phyloP scores from a whole-genome alignment of 2,888 invertebrate genomes.

The Drepanosiphum platanoidis region DNA sequence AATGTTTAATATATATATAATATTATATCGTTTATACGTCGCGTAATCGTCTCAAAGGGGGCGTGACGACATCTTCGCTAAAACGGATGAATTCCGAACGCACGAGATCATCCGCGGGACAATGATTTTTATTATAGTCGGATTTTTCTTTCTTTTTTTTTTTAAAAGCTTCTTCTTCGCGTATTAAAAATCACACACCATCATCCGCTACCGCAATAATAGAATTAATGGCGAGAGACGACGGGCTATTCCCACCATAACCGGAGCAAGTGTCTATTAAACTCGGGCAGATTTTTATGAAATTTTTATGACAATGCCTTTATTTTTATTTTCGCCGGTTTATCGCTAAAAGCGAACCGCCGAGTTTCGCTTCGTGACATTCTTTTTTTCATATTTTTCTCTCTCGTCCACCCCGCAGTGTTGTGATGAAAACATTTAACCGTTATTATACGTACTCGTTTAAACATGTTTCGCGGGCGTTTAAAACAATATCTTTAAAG shows the following conservation, averaged over 20 bases:
- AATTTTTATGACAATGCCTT: slow-evolving; percentile 52
- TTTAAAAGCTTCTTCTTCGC: slow-evolving; percentile 54
- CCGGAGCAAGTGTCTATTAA: slow-evolving; percentile 41
- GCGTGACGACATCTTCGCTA: slow-evolving; percentile 18
- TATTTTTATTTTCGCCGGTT: slow-evolving; percentile 13
- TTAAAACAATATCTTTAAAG: slow-evolving; percentile 24
- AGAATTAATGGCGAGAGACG: slow-evolving; percentile 55
- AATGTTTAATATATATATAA: background rate
- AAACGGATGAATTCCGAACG: slow-evolving; percentile 44
- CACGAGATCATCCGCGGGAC: slow-evolving; percentile 24
- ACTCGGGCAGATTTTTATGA: slow-evolving; percentile 48
- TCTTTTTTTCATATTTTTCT: slow-evolving; percentile 17
- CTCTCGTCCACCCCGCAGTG: no score
- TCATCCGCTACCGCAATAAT: slow-evolving; percentile 34
- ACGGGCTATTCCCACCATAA: slow-evolving; percentile 17
- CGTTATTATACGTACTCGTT: slow-evolving; percentile 13
- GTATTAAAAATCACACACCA: slow-evolving; percentile 50
- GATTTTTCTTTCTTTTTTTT: slow-evolving; percentile 35
- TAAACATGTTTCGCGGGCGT: slow-evolving; percentile 18
- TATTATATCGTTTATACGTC: no score
- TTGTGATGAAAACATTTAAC: slow-evolving; percentile 42
- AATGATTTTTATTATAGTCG: slow-evolving; percentile 48
- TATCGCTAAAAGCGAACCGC: background rate
- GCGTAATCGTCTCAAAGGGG: slow-evolving; percentile 17
- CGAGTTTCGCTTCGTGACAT: background rate